These are phyloP conservation scores for Micrasema longulum DNA, from an alignment of 1,140 invertebrate species.

Conservation along the genomic window DNA sequence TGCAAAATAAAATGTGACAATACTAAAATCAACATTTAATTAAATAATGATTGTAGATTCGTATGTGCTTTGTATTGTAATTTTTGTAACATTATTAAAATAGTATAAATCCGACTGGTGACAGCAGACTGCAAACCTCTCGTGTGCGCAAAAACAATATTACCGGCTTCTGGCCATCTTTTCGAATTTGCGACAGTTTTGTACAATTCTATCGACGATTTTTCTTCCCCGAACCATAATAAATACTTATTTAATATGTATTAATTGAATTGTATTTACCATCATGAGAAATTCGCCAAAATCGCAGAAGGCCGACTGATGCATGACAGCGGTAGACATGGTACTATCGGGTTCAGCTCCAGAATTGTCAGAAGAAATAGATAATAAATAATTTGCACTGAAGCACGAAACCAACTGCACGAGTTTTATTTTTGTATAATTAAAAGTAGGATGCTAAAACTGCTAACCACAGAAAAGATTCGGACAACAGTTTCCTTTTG, in stretches of 20 bases:
- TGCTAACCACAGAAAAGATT: conserved; percentile 31
- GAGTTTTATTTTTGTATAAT: conserved; percentile 10
- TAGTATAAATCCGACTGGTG: too few relatives aligned
- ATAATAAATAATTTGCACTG: conserved; percentile 44
- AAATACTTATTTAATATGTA: background rate
- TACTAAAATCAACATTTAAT: too few relatives aligned
- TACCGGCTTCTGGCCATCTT: background rate
- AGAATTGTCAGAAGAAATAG: conserved; percentile 35
- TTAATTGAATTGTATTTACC: conserved; percentile 58
- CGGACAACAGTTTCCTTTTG: conserved; percentile 37
- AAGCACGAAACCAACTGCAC: conserved; percentile 45
- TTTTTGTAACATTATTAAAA: too few relatives aligned
- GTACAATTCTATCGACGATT: background rate
- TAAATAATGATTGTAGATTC: too few relatives aligned
- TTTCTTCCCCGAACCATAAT: background rate
- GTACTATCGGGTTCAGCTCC: conserved; percentile 19
- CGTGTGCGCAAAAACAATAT: background rate
- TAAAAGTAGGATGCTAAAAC: conserved; percentile 7
- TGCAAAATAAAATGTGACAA: too few relatives aligned
- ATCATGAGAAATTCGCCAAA: conserved; percentile 68
- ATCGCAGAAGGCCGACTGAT: conserved; percentile 68
- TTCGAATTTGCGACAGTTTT: background rate
- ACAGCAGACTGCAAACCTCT: too few relatives aligned
- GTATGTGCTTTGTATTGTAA: too few relatives aligned
- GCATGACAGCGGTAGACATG: conserved; percentile 69